phyloP scores from a whole-genome alignment of 2,113 vertebrate species.

The Cepphus grylle region DNA sequence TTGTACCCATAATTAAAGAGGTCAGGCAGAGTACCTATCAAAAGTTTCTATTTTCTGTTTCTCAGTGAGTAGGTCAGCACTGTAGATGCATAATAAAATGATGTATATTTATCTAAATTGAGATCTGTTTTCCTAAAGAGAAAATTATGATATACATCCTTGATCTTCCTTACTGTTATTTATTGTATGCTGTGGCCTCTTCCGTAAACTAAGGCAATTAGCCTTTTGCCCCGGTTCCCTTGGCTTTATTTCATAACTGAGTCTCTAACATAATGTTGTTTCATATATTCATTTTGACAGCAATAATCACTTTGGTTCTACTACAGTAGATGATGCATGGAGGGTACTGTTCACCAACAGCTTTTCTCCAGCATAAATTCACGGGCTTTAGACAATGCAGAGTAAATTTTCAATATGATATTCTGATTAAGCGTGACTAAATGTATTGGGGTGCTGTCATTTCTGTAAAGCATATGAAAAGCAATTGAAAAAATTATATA shows the following conservation, averaged over 20 bases:
- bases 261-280: neutral
- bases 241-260: constrained; percentile 36
- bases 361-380: constrained; percentile 14
- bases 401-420: neutral
- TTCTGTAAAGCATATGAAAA: constrained; percentile 22
- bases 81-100: neutral
- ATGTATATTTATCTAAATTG: constrained; percentile 2
- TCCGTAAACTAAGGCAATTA: constrained; percentile 60
- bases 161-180: constrained; percentile 34
- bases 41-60: neutral
- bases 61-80: neutral
- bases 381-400: neutral
- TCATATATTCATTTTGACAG: constrained; percentile 33
- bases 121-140: neutral
- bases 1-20: neutral
- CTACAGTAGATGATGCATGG: neutral
- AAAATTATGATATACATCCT: constrained; percentile 28
- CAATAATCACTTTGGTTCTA: constrained; percentile 15
- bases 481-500: neutral
- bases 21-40: neutral
- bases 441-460: neutral
- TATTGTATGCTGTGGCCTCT: constrained; percentile 26
- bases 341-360: neutral
- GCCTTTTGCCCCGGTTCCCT: constrained; percentile 41
- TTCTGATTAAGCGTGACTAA: neutral